Conservation (phyloP, 2,888 invertebrate species). For the Agrochola lychnidis region DNA sequence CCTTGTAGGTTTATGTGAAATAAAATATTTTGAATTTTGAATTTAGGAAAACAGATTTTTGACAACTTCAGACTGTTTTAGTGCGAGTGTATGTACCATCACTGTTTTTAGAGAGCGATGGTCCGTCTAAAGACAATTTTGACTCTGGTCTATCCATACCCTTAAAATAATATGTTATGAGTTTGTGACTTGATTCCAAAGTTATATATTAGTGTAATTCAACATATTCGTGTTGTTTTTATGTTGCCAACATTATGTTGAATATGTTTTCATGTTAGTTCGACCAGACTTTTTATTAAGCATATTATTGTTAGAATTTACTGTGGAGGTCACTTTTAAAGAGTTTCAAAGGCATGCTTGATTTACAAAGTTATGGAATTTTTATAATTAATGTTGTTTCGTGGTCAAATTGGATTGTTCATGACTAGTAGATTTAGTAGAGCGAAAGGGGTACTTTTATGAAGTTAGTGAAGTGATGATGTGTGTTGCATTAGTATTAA, state of each 20-base stretch:
- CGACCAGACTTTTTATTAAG: slow-evolving; percentile 11
- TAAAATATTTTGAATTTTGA: too few species aligned
- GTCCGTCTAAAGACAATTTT: background rate
- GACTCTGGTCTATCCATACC: slow-evolving; percentile 1
- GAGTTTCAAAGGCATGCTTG: background rate
- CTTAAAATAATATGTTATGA: slow-evolving; percentile 29
- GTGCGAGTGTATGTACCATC: background rate
- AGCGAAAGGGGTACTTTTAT: background rate
- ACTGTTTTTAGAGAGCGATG: background rate
- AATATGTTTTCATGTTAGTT: slow-evolving; percentile 44
- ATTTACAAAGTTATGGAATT: background rate
- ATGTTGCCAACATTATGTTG: slow-evolving; percentile 18
- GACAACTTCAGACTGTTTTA: background rate
- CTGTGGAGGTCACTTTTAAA: slow-evolving; percentile 18
- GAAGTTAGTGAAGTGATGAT: background rate
- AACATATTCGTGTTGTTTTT: slow-evolving; percentile 40
- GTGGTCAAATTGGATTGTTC: background rate
- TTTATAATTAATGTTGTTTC: background rate
- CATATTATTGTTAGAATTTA: slow-evolving; percentile 10
- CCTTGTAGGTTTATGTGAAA: too few species aligned
- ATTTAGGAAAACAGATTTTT: background rate
- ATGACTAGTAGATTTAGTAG: background rate
- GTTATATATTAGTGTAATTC: slow-evolving; percentile 45
- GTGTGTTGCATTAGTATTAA: background rate
- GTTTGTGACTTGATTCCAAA: slow-evolving; percentile 32